A percentile compares a stretch with the other conserved stretches of the same genome.
Conservation (phyloP, 1,140 invertebrate species). For the Linepithema humile region DNA sequence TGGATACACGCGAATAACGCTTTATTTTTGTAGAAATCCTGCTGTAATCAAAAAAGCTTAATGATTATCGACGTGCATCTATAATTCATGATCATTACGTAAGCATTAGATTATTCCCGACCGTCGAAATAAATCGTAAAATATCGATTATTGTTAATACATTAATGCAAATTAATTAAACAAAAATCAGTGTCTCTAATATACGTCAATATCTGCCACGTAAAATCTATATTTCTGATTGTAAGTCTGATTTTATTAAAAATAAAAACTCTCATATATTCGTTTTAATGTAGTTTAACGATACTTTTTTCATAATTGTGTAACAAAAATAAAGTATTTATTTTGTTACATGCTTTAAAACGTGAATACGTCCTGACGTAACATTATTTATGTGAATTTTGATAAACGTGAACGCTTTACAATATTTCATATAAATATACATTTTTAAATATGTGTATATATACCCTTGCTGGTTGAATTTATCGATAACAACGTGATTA, state of each 20-base stretch:
- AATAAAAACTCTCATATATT: neutral
- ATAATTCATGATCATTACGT: neutral
- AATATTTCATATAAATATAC: neutral
- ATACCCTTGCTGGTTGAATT: neutral
- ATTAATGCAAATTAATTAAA: conserved; percentile 12
- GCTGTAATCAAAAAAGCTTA: neutral
- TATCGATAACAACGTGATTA: conserved; percentile 15
- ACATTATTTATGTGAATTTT: conserved; percentile 4
- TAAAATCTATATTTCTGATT: conserved; percentile 6
- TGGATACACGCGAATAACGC: neutral
- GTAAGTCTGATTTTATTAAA: neutral
- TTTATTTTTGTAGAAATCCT: neutral
- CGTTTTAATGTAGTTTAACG: conserved; percentile 4
- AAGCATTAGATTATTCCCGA: neutral
- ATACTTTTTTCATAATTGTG: conserved; percentile 28
- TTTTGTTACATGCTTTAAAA: neutral
- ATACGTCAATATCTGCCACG: neutral
- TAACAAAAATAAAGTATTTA: conserved; percentile 12
- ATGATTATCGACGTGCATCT: neutral
- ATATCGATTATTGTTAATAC: no score
- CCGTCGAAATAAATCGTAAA: neutral
- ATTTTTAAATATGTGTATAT: no score
- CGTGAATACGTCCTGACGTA: neutral
- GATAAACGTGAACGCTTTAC: conserved; percentile 1
- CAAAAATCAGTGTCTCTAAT: neutral